These are phyloP conservation scores for Macropus fuliginosus DNA, from an alignment of 2,797 vertebrate genomes.

Conservation along the genomic window DNA sequence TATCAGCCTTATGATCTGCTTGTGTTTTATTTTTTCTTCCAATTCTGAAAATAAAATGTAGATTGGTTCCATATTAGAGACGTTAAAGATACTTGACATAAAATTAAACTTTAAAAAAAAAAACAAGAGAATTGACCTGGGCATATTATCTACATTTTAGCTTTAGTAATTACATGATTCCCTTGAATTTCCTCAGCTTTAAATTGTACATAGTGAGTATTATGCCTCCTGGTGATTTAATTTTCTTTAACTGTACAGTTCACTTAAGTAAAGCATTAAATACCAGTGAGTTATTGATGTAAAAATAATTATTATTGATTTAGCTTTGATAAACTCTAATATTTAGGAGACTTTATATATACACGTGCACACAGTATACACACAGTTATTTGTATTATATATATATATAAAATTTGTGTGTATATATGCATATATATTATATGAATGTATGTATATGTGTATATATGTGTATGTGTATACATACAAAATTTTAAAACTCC, in stretches of 20 bases:
- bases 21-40: background rate
- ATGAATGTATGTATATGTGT: background rate
- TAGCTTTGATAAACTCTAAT: background rate
- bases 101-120: background rate
- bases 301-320: background rate
- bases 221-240: background rate
- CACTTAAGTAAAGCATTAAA: background rate
- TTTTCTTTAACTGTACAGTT: slow-evolving; percentile 1
- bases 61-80: background rate
- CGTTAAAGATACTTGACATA: background rate
- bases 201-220: background rate
- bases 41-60: background rate
- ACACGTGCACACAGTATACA: background rate
- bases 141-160: background rate
- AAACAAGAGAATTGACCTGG: background rate
- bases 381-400: background rate
- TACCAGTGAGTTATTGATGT: background rate
- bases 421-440: background rate
- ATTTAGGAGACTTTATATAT: background rate
- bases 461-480: background rate
- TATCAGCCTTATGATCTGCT: background rate
- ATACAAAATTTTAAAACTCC: background rate
- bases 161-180: background rate
- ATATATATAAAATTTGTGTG: background rate
- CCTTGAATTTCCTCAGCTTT: background rate